Evolutionary conservation across 2,888 invertebrate genomes (phyloP).

Genomic region (Ptychoptera albimana): DNA sequence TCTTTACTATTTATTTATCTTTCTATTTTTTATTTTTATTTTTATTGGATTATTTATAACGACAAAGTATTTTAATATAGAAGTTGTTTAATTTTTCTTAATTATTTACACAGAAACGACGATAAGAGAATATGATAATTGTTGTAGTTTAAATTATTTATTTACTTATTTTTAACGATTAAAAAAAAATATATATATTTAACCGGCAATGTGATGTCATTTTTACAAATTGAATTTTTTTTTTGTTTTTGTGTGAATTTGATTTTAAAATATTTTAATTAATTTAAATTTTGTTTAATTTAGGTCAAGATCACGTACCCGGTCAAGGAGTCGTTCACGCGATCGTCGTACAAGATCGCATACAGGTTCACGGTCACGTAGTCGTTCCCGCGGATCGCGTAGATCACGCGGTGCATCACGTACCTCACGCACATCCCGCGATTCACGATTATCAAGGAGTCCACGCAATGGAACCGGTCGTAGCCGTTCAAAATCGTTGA

Average conservation of each 20-base stretch:
- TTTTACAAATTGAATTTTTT: neutral
- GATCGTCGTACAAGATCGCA: conserved; percentile 27
- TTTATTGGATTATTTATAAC: too few species aligned
- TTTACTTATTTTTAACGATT: neutral
- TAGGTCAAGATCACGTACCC: conserved; percentile 36
- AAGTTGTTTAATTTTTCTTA: too few species aligned
- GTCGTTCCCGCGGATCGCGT: conserved; percentile 13
- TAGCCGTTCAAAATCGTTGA: conserved; percentile 6
- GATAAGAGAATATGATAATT: too few species aligned
- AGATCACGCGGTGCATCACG: conserved; percentile 23
- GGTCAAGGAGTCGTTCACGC: conserved; percentile 48
- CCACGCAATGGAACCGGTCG: neutral
- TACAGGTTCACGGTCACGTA: conserved; percentile 34
- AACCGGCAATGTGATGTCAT: too few species aligned
- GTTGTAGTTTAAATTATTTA: neutral
- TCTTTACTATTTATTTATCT: too few species aligned
- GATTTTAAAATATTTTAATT: neutral
- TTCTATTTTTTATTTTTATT: too few species aligned
- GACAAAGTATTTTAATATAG: too few species aligned
- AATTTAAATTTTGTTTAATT: neutral
- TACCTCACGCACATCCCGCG: conserved; percentile 30
- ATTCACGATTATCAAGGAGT: conserved; percentile 6
- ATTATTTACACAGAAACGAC: too few species aligned
- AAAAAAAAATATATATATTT: too few species aligned
- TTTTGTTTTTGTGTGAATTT: neutral